Evolutionary conservation across 2,888 invertebrate species (phyloP), one percentile per base, ranked within the genome.

Genomic region (Arge pagana): DNA sequence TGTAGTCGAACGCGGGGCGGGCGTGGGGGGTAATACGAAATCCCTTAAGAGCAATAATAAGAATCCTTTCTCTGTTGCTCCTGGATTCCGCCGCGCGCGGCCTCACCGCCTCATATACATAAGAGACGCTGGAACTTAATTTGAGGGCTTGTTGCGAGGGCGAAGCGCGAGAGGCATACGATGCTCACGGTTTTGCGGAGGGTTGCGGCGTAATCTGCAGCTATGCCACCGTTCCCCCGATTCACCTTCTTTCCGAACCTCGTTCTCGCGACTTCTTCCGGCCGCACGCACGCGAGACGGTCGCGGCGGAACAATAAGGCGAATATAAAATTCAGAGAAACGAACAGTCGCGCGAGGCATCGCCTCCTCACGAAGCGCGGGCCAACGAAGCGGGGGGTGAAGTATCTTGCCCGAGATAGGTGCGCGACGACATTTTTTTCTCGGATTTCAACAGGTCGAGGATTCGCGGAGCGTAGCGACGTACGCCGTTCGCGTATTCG

Each of bases 21-120:
- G 16, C 10, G 33, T 13, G 43, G 33, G 64, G 64, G 59, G 65
- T 73, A 74, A 74, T 74, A 63, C 60, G 65, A 73, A 74, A 74
- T 74, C 74, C 71, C 74, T 72, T 71, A 74, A 74, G 74, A 74
- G 71, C 72, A 74, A 74, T 74, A 74, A 72, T 73, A 72, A 71
- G 72, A 73, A 73, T 72, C 72, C 71, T 73, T 70, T 71, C 65
- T 63, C 63, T 55, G 54, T 48, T 55, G 50, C 52, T 52, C 35
- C 50, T 23, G 52, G 52, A 52, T 52, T 52, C 39, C 48, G 52
- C 36, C 33, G 21, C 42, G 43, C 40, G 50, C 26, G 21, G 21
- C 39, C 21, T 11, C 39, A 13, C 11, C 24, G 43, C 23, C 40
- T 50, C 39, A 39, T 31, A 39, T 40, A 50, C 49, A 39, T 40